Evolutionary conservation across 2,888 invertebrate genomes (phyloP).

Genomic region (Tiliacea citrago): DNA sequence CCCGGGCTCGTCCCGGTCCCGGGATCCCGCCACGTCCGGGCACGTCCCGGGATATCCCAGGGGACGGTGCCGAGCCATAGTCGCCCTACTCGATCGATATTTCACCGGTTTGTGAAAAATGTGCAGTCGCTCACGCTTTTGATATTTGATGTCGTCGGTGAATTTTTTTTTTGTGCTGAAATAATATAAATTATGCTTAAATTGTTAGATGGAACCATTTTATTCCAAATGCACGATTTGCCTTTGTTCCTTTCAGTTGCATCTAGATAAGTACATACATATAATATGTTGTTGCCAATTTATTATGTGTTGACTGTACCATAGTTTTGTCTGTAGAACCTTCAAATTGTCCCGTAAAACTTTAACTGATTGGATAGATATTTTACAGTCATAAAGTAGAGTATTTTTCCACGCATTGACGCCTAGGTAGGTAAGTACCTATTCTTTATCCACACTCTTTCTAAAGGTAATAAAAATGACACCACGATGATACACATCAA

Average conservation of each 20-base stretch:
- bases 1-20: conserved; percentile 65
- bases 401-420: background rate
- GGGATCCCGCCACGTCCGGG: conserved; percentile 50
- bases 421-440: background rate
- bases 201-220: no score
- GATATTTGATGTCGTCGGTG: conserved; percentile 7
- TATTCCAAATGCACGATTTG: no score
- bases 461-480: background rate
- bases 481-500: conserved; percentile 8
- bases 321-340: background rate
- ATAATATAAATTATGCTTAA: no score
- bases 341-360: background rate
- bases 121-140: conserved; percentile 27
- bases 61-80: conserved; percentile 70
- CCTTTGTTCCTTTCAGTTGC: background rate
- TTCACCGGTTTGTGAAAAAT: conserved; percentile 51
- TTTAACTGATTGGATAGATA: no score
- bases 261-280: background rate
- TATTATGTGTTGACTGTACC: background rate
- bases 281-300: background rate
- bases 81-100: conserved; percentile 72
- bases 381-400: background rate
- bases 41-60: conserved; percentile 67
- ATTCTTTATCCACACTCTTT: background rate
- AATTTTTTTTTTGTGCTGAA: no score